Conservation (phyloP, 2,888 invertebrate genomes). For the Pristionchus fissidentatus region DNA sequence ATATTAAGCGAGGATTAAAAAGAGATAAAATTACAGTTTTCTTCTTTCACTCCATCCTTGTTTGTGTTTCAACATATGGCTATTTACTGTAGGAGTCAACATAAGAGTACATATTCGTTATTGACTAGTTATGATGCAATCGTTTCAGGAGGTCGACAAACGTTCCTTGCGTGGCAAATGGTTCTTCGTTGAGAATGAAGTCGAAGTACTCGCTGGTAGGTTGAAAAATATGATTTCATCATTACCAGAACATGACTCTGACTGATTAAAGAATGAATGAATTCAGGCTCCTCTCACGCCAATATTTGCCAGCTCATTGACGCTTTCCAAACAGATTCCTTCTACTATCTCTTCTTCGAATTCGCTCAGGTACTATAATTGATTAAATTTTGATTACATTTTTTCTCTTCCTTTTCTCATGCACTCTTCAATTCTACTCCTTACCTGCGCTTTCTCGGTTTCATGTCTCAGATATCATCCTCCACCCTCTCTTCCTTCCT, state of each 20-base stretch:
- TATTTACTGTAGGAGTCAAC: too few species aligned
- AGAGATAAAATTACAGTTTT: too few species aligned
- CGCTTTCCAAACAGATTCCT: slow-evolving; percentile 65
- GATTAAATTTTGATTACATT: not conserved
- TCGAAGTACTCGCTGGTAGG: slow-evolving; percentile 50
- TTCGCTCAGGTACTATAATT: slow-evolving; percentile 63
- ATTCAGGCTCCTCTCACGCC: slow-evolving; percentile 58
- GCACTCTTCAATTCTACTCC: not conserved
- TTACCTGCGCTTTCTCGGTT: not conserved
- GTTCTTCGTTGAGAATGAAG: slow-evolving; percentile 73
- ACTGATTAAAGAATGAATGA: not conserved
- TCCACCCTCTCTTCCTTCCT: slow-evolving; percentile 40
- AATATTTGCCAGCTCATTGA: slow-evolving; percentile 70
- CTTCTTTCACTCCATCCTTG: not conserved
- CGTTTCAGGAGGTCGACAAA: slow-evolving; percentile 71
- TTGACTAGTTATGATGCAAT: not conserved
- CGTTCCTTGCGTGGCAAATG: slow-evolving; percentile 68
- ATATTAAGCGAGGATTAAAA: too few species aligned
- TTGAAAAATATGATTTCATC: not conserved
- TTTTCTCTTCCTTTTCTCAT: slow-evolving; percentile 30
- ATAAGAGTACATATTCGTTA: too few species aligned
- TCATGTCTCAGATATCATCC: slow-evolving; percentile 35
- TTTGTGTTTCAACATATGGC: not conserved
- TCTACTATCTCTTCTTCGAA: slow-evolving; percentile 71
- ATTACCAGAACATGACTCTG: not conserved